Conservation (phyloP, 2,797 vertebrate species). For the Sebastiscus tertius region DNA sequence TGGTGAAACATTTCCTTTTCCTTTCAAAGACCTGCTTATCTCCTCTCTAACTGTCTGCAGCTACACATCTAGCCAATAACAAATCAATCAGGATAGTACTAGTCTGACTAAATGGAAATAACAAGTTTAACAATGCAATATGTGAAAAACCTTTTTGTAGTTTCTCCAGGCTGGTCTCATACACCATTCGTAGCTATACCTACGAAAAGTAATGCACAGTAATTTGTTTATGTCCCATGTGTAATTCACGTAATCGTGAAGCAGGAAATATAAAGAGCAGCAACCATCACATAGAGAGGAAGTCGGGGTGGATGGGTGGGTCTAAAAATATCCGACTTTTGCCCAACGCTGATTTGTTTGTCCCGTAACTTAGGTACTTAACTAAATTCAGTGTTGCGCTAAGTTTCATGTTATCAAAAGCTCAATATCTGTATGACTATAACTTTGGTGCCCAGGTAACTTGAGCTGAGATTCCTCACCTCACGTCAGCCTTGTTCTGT, state of each 20-base stretch:
- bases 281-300: too few relatives aligned
- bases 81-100: background rate
- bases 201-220: too few relatives aligned
- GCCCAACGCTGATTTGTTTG: too few relatives aligned
- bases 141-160: background rate
- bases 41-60: background rate
- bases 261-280: too few relatives aligned
- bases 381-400: background rate
- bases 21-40: background rate
- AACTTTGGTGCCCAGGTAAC: background rate
- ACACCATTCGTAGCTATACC: too few relatives aligned
- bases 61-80: background rate
- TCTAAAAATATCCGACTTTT: too few relatives aligned
- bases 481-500: constrained; percentile 31
- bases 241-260: too few relatives aligned
- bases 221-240: too few relatives aligned
- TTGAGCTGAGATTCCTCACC: constrained; percentile 24
- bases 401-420: background rate
- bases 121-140: background rate
- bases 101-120: background rate
- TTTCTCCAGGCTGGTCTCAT: background rate
- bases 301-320: too few relatives aligned
- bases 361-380: too few relatives aligned
- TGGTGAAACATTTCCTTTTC: constrained; percentile 23
- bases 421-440: background rate